Conservation (phyloP, 37 sponge, comb jelly and placozoan species). For the Geodia barretti region DNA sequence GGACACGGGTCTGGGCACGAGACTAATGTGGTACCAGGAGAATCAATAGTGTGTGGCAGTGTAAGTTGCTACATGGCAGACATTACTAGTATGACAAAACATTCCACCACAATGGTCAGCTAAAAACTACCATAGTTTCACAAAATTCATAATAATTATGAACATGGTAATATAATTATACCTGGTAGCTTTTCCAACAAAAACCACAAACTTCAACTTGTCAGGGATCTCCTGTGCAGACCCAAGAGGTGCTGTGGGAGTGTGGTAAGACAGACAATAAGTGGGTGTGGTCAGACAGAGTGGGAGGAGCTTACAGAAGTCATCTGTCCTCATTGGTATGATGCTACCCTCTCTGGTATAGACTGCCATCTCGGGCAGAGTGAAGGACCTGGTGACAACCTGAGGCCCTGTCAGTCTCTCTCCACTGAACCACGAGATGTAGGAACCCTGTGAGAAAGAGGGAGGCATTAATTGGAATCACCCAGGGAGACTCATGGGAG, state of each 20-base stretch:
- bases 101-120: background rate
- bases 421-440: conserved; percentile 57
- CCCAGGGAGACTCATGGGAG: too few species aligned
- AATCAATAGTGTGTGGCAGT: background rate
- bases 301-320: conserved; percentile 12
- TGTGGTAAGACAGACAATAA: background rate
- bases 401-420: conserved; percentile 22
- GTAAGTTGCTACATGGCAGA: background rate
- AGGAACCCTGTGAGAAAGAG: conserved; percentile 49
- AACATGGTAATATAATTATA: conserved; percentile 3
- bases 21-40: too few species aligned
- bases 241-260: conserved; percentile 40
- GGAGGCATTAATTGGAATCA: too few species aligned
- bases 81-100: background rate
- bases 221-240: conserved; percentile 58
- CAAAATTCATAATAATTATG: background rate
- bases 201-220: conserved; percentile 45
- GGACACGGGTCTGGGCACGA: background rate
- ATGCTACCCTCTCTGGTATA: conserved; percentile 58
- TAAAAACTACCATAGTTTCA: background rate
- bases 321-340: conserved; percentile 59
- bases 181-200: conserved; percentile 37
- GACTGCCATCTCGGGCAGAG: conserved; percentile 65
- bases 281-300: background rate
- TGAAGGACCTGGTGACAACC: conserved; percentile 16